Base-by-base conservation (phyloP, 2,888 invertebrate genomes). In the Tuberolachnus salignus region DNA sequence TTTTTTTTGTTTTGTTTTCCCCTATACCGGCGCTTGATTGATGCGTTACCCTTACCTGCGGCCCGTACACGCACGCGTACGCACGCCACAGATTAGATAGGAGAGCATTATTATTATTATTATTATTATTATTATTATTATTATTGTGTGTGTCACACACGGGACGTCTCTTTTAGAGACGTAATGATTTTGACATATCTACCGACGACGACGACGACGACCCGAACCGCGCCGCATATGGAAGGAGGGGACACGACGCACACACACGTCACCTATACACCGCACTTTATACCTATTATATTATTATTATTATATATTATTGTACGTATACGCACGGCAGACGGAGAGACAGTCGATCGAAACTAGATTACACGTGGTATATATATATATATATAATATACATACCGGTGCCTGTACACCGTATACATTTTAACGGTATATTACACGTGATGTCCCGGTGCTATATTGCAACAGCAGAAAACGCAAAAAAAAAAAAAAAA, bases 111-210 rank as follows among this genome's bases (percentile, higher is more conserved):
- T 34, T 34, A 34, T 34, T 34, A 34, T 34, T 59, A 67, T 49
- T 59, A 67, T 78, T 59, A 66, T 74, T 63, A 51, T 71, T 71
- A 71, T 69, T 53, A 69, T 55, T 55, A 72, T 71, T 71, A 71
- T 72, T 59, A 72, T 72, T 46, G 64, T 66, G 66, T 55, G 67
- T 78, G 78, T 78, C 78, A 78, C 78, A 78, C 49, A n/a, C n/a
- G n/a, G 69, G 69, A 78, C 78, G 67, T 78, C 78, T 78, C 69
- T 78, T 78, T 78, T 78, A 69, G 78, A 78, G 78, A 78, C 78
- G 78, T 67, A 78, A 78, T 78, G 78, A 69, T 78, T 78, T 78
- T 78, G 78, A 78, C 78, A 59, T 78, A 34, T 78, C 75, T 75
- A 67, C 64, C 42, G 55, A 57, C 23, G 49, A 26, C 53, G 19